phyloP scores from a whole-genome alignment of 2,888 invertebrate species.

The Cryptocheilus praepositus region DNA sequence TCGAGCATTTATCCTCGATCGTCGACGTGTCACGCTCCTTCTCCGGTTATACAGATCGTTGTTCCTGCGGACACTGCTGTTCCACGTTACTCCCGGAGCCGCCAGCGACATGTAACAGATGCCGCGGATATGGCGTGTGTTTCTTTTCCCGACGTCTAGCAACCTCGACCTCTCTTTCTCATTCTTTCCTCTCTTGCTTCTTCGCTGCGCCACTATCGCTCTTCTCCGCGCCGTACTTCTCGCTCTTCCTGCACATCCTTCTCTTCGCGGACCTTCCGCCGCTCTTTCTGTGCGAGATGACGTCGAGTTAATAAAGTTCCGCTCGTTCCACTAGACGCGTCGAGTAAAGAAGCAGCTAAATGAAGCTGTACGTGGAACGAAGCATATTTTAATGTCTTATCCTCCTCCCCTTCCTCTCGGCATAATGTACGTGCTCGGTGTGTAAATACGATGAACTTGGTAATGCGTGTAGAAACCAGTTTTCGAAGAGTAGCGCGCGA shows the following conservation, averaged over 20 bases:
- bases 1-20: conserved; percentile 14
- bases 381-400: conserved; percentile 60
- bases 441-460: conserved; percentile 56
- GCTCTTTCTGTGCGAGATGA: conserved; percentile 4
- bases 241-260: conserved; percentile 25
- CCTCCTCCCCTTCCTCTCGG: conserved; percentile 25
- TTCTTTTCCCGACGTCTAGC: conserved; percentile 39
- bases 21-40: conserved; percentile 18
- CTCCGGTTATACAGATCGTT: neutral
- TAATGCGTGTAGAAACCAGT: conserved; percentile 53
- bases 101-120: conserved; percentile 32
- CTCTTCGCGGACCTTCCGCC: neutral
- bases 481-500: conserved; percentile 12
- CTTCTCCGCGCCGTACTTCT: neutral
- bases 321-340: neutral
- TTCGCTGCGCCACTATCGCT: neutral
- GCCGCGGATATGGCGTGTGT: conserved; percentile 36
- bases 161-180: neutral
- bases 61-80: neutral
- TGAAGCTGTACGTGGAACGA: conserved; percentile 57
- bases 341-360: conserved; percentile 52
- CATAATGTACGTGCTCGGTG: conserved; percentile 57
- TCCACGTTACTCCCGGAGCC: neutral
- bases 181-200: neutral
- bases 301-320: conserved; percentile 4